Percentiles rank a stretch among this genome's conserved stretches.
phyloP scores from a whole-genome alignment of 2,113 vertebrate genomes.

The Channa argus region DNA sequence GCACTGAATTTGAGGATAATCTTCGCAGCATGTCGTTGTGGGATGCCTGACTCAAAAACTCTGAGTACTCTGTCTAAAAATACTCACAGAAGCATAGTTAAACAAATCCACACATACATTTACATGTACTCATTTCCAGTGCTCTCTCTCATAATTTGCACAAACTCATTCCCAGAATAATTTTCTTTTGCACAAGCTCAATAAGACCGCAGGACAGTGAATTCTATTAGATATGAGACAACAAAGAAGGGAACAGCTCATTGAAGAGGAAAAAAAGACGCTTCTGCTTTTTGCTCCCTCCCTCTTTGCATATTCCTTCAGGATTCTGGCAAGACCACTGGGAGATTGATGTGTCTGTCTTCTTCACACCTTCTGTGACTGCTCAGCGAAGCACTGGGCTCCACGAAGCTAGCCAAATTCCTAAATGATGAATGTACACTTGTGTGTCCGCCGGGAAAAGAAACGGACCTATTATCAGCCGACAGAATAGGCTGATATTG shows the following conservation, averaged over 20 bases:
- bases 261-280: conserved; percentile 57
- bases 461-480: conserved; percentile 67
- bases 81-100: conserved; percentile 31
- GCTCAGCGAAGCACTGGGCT: conserved; percentile 63
- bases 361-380: conserved; percentile 72
- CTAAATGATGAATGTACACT: conserved; percentile 79
- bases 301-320: conserved; percentile 60
- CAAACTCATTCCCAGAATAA: conserved; percentile 22
- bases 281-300: neutral
- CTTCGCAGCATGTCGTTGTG: conserved; percentile 37
- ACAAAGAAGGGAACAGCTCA: conserved; percentile 67
- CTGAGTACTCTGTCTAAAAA: conserved; percentile 29
- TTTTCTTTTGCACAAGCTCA: conserved; percentile 41
- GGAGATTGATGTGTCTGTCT: conserved; percentile 78
- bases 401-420: conserved; percentile 64
- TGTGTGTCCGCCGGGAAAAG: conserved; percentile 63
- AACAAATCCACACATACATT: conserved; percentile 26
- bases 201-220: conserved; percentile 54
- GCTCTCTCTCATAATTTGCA: conserved; percentile 1
- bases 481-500: conserved; percentile 70
- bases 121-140: conserved; percentile 18
- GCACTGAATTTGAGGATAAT: conserved; percentile 64
- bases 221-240: conserved; percentile 65
- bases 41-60: conserved; percentile 41
- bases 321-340: conserved; percentile 65